Evolutionary conservation across 2,797 vertebrate genomes (phyloP), one percentile per base, ranked within the genome.

Genomic region (Notamacropus eugenii): DNA sequence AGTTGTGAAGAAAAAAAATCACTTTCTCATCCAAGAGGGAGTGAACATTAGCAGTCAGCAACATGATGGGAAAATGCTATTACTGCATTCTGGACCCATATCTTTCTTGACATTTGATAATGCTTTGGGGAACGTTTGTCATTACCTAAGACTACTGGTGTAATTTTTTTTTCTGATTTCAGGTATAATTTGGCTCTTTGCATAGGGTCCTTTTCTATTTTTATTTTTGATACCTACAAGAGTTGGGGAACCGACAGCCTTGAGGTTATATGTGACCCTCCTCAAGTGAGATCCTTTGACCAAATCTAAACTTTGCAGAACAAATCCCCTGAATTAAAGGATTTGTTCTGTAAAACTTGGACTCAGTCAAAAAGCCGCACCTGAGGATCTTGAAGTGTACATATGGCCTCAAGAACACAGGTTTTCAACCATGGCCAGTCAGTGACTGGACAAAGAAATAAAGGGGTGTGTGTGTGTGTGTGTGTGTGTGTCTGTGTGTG

Each of bases 171-270:
- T 31, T 92, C 1, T 96, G 93, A 92, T 55, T 59, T 97, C 94
- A 97, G 93, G 87, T 97, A 54, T 90, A 95, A 97, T 98, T 98
- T 97, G 97, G 93, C 92, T 82, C 31, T 96, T 97, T 13, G 3
- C 93, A 97, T 92, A 96, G 96, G 94, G 8, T n/a, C 14, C 40
- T n/a, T 1, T 74, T 8, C 40, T n/a, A n/a, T 67, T 59, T 59
- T n/a, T 5, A 2, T 40, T 74, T 74, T 40, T 74, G 16, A 74
- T 6, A 2, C 19, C n/a, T 74, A 57, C 6, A 24, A 57, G 22
- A 5, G 22, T 24, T 57, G 24, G 19, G 56, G 56, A 57, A 56
- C 55, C 55, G 4, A 5, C 19, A 22, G 19, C 55, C 55, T 56
- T 19, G 5, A 56, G 55, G 55, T 5, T 1, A 56, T 22, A 56